These are phyloP conservation scores for Decapterus maruadsi DNA, from an alignment of 2,797 vertebrate species.

Conservation along the genomic window DNA sequence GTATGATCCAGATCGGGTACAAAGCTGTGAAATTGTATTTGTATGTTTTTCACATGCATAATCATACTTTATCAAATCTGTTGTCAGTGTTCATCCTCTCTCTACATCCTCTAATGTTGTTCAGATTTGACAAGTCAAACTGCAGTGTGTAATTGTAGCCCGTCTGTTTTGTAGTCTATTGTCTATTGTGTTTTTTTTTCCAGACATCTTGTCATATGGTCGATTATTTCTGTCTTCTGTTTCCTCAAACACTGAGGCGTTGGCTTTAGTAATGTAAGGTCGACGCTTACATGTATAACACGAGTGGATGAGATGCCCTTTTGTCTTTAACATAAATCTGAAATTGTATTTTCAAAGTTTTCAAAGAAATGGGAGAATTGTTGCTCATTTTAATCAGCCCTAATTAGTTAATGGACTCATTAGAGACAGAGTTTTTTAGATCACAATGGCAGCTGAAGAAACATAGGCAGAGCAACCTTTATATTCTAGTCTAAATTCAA, in stretches of 20 bases:
- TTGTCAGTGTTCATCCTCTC: too few species aligned
- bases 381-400: neutral
- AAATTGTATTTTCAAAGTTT: too few species aligned
- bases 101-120: too few species aligned
- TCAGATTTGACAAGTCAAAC: too few species aligned
- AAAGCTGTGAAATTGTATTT: too few species aligned
- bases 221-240: conserved; percentile 22
- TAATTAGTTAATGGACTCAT: neutral
- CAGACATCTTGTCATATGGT: conserved; percentile 90
- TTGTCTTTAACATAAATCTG: too few species aligned
- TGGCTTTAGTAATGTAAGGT: neutral
- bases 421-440: neutral
- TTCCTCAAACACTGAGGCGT: neutral
- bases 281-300: too few species aligned
- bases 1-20: neutral
- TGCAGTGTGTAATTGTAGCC: too few species aligned
- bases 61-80: too few species aligned
- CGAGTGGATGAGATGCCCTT: too few species aligned
- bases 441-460: neutral
- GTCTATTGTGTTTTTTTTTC: conserved; percentile 76
- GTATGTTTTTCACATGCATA: too few species aligned
- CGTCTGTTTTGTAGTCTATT: too few species aligned
- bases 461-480: neutral
- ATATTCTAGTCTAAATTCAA: neutral
- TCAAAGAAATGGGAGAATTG: neutral